These are phyloP conservation scores for Magallana nippona DNA, from an alignment of 2,888 invertebrate species.

Conservation along the genomic window DNA sequence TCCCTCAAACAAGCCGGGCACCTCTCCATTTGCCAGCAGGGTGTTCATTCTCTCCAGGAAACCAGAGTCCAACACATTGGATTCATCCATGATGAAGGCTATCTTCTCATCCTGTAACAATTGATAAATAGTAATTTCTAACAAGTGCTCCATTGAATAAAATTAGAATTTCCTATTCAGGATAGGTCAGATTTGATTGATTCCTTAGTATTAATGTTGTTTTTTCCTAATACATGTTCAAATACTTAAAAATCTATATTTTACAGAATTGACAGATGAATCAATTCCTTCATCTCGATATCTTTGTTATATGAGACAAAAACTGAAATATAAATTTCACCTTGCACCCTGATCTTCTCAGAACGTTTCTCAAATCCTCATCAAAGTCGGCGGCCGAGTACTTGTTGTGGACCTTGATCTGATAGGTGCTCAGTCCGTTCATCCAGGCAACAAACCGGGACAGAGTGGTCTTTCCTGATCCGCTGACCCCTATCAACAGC, in stretches of 20 bases:
- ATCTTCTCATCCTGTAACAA: slow-evolving; percentile 96
- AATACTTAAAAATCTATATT: no score
- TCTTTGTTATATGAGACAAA: no score
- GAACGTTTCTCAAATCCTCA: slow-evolving; percentile 91
- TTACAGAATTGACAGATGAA: no score
- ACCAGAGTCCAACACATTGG: slow-evolving; percentile 98
- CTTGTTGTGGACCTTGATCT: slow-evolving; percentile 99
- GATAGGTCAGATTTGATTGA: no score
- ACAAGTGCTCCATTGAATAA: no score
- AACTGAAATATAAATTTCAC: slow-evolving; percentile 56
- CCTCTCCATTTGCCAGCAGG: slow-evolving; percentile 98
- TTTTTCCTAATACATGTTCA: no score
- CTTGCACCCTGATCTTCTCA: slow-evolving; percentile 82
- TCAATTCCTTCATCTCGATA: no score
- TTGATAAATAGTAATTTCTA: neutral
- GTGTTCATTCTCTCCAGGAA: slow-evolving; percentile 99
- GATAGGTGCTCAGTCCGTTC: slow-evolving; percentile 99
- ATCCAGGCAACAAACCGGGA: slow-evolving; percentile 99
- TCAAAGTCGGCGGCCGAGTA: slow-evolving; percentile 99
- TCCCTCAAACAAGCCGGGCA: slow-evolving; percentile 84
- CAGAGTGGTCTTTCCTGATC: slow-evolving; percentile 99
- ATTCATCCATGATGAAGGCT: slow-evolving; percentile 99
- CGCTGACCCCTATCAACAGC: slow-evolving; percentile 97
- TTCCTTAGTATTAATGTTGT: no score
- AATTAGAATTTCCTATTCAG: no score